phyloP scores from a whole-genome alignment of 1,140 invertebrate genomes.

The Hetaerina americana region DNA sequence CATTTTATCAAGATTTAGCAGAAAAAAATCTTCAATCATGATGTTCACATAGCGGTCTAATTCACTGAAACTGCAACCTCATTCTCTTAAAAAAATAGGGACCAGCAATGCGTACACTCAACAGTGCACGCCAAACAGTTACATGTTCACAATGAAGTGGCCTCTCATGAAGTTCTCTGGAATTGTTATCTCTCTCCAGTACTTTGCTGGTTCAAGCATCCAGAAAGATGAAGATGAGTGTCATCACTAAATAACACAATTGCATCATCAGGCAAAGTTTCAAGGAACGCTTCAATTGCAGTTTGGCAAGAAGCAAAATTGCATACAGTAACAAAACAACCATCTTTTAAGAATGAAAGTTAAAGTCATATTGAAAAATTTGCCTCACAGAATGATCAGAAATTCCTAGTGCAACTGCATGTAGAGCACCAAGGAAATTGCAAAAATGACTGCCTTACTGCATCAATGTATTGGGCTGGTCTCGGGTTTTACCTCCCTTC shows the following conservation, averaged over 20 bases:
- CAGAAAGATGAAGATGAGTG: constrained; percentile 2
- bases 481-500: too few species aligned
- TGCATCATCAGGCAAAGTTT: neutral
- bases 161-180: constrained; percentile 4
- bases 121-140: constrained; percentile 9
- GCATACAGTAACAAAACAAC: too few species aligned
- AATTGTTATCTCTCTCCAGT: constrained; percentile 9
- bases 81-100: constrained; percentile 9
- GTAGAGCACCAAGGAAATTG: too few species aligned
- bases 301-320: constrained; percentile 6
- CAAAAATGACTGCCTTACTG: too few species aligned
- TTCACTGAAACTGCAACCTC: constrained; percentile 1
- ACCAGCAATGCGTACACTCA: constrained; percentile 4
- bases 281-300: constrained; percentile 1
- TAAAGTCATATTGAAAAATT: neutral
- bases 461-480: too few species aligned
- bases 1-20: neutral
- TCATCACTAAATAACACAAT: too few species aligned
- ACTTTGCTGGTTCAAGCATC: constrained; percentile 7
- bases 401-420: too few species aligned
- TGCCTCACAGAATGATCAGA: too few species aligned
- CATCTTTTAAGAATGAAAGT: neutral
- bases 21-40: too few species aligned
- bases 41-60: constrained; percentile 7
- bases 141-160: constrained; percentile 4